Conservation (phyloP, 2,888 invertebrate species). For the Brenthis ino region DNA sequence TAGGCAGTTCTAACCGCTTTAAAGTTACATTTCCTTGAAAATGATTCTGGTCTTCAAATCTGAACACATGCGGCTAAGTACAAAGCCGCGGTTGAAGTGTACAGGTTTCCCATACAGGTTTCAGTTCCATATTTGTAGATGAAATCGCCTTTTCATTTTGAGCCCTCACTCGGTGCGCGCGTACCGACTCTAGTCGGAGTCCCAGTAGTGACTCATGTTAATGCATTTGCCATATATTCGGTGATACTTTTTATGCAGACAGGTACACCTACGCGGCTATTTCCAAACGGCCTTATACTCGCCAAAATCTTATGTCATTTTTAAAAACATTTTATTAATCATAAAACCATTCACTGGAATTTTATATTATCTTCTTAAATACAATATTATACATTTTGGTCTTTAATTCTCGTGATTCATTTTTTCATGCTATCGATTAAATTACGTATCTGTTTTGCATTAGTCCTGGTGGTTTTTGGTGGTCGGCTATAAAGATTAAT, state of each 20-base stretch:
- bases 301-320: background rate
- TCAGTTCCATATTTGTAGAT: conserved; percentile 28
- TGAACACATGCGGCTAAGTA: background rate
- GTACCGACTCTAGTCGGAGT: conserved; percentile 11
- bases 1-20: background rate
- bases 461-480: too few relatives aligned
- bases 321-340: background rate
- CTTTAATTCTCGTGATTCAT: too few relatives aligned
- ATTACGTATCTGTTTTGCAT: too few relatives aligned
- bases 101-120: conserved; percentile 19
- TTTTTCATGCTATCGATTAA: too few relatives aligned
- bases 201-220: background rate
- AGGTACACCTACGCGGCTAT: conserved; percentile 10
- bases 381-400: too few relatives aligned
- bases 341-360: background rate
- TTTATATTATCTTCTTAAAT: too few relatives aligned
- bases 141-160: conserved; percentile 26
- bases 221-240: conserved; percentile 18
- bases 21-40: background rate
- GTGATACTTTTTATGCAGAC: conserved; percentile 21
- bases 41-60: background rate
- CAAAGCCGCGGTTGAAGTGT: conserved; percentile 6
- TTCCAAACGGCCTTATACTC: background rate
- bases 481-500: too few relatives aligned
- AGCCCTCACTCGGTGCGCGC: conserved; percentile 16